These are phyloP conservation scores for Drosophila macrospina DNA, from an alignment of 2,888 invertebrate genomes.

Conservation along the genomic window DNA sequence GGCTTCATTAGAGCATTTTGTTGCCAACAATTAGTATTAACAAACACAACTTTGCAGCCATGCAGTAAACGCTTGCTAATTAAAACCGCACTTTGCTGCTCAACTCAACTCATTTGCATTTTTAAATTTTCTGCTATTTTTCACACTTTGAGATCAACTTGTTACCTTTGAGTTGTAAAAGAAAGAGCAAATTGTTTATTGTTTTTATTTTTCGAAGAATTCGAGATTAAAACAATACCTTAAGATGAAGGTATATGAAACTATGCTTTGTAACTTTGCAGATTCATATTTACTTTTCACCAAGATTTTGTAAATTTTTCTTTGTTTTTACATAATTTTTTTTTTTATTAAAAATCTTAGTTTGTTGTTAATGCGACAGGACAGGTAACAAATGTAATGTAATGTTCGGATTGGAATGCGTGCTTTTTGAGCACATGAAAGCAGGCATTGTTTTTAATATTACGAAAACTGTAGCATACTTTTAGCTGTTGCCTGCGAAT, in stretches of 20 bases:
- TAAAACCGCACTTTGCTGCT: conserved; percentile 13
- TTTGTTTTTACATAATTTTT: too few relatives aligned
- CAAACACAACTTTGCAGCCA: conserved; percentile 54
- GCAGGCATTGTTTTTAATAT: conserved; percentile 3
- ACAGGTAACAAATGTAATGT: too few relatives aligned
- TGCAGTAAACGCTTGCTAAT: conserved; percentile 23
- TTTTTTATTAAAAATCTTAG: too few relatives aligned
- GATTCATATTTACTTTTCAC: too few relatives aligned
- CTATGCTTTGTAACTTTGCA: too few relatives aligned
- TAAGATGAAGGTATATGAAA: too few relatives aligned
- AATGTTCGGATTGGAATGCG: background rate
- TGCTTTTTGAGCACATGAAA: conserved; percentile 1
- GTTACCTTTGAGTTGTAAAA: background rate
- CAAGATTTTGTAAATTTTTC: too few relatives aligned
- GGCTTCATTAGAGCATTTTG: conserved; percentile 65
- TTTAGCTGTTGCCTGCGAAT: conserved; percentile 37
- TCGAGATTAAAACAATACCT: too few relatives aligned
- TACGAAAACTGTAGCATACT: conserved; percentile 49
- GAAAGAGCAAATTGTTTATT: too few relatives aligned
- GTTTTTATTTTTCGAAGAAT: background rate
- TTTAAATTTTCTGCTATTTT: conserved; percentile 3
- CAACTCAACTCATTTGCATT: background rate
- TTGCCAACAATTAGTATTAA: conserved; percentile 61
- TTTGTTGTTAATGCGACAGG: too few relatives aligned
- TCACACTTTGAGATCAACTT: background rate